Conservation (phyloP, 2,888 invertebrate genomes). For the Cyaniris semiargus region DNA sequence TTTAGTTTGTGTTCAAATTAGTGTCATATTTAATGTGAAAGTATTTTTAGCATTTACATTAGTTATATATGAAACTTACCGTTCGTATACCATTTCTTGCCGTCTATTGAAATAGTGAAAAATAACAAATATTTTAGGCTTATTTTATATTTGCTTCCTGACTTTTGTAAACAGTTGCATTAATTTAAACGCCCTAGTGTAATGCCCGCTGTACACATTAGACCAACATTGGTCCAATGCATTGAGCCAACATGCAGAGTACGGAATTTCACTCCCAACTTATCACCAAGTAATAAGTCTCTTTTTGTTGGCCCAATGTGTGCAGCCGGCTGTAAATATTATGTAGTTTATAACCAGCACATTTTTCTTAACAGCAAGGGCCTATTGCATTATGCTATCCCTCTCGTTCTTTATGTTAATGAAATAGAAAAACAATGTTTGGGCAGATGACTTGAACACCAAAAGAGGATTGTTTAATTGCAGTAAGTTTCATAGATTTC, state of each 20-base stretch:
- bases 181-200: not conserved
- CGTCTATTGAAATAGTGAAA: constrained; percentile 28
- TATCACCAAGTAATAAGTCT: too few relatives aligned
- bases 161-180: not conserved
- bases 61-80: constrained; percentile 6
- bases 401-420: not conserved
- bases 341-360: too few relatives aligned
- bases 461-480: not conserved
- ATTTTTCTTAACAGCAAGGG: not conserved
- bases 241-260: not conserved
- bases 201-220: not conserved
- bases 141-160: not conserved
- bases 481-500: not conserved
- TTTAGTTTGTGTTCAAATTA: constrained; percentile 75
- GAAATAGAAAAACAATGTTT: not conserved
- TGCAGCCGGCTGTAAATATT: too few relatives aligned
- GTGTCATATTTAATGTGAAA: constrained; percentile 73
- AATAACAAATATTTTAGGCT: constrained; percentile 29
- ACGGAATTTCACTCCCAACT: too few relatives aligned
- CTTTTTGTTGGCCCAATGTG: too few relatives aligned
- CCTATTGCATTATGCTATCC: not conserved
- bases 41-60: constrained; percentile 37
- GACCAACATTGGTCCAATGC: too few relatives aligned
- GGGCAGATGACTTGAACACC: not conserved
- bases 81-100: constrained; percentile 33